Evolutionary conservation across 2,888 invertebrate genomes (phyloP).

Genomic region (Cacoxenus indagator): DNA sequence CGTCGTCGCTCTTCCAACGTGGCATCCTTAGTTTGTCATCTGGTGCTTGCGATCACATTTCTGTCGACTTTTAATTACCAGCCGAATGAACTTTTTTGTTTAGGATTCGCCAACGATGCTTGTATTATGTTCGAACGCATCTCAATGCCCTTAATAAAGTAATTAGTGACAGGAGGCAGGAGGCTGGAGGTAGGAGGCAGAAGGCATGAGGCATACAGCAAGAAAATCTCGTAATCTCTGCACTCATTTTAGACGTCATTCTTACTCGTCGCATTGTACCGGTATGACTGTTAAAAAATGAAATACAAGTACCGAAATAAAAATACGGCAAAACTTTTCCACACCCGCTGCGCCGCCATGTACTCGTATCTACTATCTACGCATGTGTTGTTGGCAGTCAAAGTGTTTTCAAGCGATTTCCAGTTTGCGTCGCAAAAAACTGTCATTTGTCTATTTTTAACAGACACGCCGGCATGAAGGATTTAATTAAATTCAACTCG

Average conservation of each 20-base stretch:
- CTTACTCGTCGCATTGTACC: neutral
- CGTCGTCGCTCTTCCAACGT: neutral
- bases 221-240: conserved; percentile 49
- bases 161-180: conserved; percentile 48
- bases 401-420: neutral
- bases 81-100: conserved; percentile 12
- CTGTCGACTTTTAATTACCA: conserved; percentile 59
- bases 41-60: conserved; percentile 11
- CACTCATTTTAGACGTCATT: conserved; percentile 56
- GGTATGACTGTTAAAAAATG: neutral
- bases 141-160: conserved; percentile 58
- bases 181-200: too few relatives aligned
- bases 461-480: conserved; percentile 72
- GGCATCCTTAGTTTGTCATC: neutral
- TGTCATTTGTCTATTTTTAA: conserved; percentile 69
- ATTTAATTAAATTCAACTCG: conserved; percentile 72
- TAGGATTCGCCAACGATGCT: neutral
- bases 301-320: neutral
- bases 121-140: neutral
- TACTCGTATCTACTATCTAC: neutral
- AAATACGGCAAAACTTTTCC: neutral
- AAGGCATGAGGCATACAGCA: conserved; percentile 5
- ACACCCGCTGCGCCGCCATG: neutral
- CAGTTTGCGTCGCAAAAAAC: conserved; percentile 37
- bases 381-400: neutral